Evolutionary conservation across 2,888 invertebrate genomes (phyloP), one percentile per base, ranked within the genome.

Genomic region (Zelleria hepariella): DNA sequence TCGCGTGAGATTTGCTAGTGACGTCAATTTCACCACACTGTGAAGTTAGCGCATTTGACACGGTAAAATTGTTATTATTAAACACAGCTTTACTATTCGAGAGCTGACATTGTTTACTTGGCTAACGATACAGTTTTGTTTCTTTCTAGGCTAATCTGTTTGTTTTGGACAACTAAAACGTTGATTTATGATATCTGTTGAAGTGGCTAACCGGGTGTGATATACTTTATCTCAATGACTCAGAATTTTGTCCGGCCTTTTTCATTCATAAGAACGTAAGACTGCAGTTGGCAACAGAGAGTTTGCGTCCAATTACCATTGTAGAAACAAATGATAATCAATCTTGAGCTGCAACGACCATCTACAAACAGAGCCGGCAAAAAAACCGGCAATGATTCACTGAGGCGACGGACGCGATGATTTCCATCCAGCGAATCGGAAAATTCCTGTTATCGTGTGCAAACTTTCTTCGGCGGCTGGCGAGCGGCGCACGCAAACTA

Each of bases 341-440:
- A 42, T 42, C 32, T 42, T 10, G 10, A 42, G 32, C 10, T 42
- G 32, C 32, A 42, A 15, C 32, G 10, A 15, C 15, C 32, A 15
- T 79, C 83, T 72, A 70, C 70, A 65, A 66, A 61, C 66, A 65
- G 32, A 56, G 61, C 66, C 67, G 65, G 80, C 78, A 85, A 82
- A 86, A 83, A 86, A 83, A 85, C 75, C 70, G 67, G 65, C 18
- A 81, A 82, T 84, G 85, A 86, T 80, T 82, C 82, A 83, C 62
- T 25, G 25, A 72, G 71, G 74, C 75, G 78, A 75, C 81, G 82
- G 78, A 75, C 81, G 82, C 81, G 81, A 83, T 80, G 77, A 76
- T 80, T 86, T 82, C 79, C 82, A 86, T 81, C 78, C 82, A 86
- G 72, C 84, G 77, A 82, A 69, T 80, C 81, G 87, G 88, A 87